These are phyloP conservation scores for Emydocephalus ijimae DNA, from an alignment of 2,113 vertebrate species.

Conservation along the genomic window DNA sequence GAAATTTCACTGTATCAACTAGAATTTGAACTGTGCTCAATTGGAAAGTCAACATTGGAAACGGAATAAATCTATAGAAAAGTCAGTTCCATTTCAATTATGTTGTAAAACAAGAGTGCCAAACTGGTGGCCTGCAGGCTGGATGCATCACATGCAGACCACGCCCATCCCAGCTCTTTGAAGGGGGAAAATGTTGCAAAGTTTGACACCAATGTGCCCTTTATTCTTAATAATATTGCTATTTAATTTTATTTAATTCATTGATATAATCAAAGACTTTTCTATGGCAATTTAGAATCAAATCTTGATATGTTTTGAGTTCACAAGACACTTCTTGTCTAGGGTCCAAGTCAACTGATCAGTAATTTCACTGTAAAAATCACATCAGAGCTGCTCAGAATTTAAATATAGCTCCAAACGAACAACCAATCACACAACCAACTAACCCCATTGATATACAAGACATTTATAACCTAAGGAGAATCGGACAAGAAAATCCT, in stretches of 20 bases:
- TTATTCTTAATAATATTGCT: neutral
- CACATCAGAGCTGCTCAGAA: neutral
- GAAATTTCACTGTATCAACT: neutral
- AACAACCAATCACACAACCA: too few relatives aligned
- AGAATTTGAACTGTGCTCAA: neutral
- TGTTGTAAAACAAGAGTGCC: neutral
- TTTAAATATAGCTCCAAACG: too few relatives aligned
- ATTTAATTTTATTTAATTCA: neutral
- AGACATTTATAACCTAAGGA: too few relatives aligned
- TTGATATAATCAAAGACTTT: neutral
- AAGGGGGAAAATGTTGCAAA: too few relatives aligned
- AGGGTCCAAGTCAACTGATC: neutral
- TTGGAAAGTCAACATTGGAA: neutral
- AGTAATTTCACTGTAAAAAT: neutral
- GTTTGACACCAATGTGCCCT: neutral
- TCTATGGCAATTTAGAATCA: neutral
- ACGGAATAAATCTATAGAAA: neutral
- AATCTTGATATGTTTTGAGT: neutral
- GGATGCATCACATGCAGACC: too few relatives aligned
- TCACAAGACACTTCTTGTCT: neutral
- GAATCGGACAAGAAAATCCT: too few relatives aligned
- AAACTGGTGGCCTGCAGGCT: too few relatives aligned
- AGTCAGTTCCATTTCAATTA: neutral
- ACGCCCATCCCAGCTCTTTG: too few relatives aligned
- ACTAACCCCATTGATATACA: too few relatives aligned